Evolutionary conservation across 2,113 vertebrate species (phyloP).

Genomic region (Charadrius vociferus): DNA sequence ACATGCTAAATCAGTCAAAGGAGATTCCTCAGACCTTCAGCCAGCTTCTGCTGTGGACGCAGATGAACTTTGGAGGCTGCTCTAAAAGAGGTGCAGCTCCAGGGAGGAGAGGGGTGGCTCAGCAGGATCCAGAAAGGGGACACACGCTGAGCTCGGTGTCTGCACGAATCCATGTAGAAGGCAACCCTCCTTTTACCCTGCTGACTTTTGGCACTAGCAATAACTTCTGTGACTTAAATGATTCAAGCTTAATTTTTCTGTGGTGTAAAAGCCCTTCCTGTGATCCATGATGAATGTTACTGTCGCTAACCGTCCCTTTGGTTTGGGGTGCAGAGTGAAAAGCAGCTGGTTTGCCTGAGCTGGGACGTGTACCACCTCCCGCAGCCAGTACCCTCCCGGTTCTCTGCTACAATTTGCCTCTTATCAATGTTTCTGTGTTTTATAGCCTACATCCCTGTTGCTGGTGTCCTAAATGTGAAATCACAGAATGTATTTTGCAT

Average conservation of each 20-base stretch:
- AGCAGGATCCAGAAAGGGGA: neutral
- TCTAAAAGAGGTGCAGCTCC: neutral
- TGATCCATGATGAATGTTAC: too few relatives aligned
- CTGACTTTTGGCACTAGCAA: neutral
- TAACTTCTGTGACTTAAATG: neutral
- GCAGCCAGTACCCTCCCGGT: neutral
- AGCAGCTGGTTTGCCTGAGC: neutral
- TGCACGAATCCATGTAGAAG: neutral
- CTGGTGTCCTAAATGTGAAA: neutral
- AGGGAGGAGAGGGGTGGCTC: neutral
- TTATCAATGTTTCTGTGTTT: neutral
- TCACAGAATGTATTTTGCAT: neutral
- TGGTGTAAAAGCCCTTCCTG: neutral
- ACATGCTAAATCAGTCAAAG: neutral
- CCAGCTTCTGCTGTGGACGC: neutral
- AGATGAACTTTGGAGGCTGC: neutral
- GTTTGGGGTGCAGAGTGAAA: neutral
- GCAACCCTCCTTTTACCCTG: neutral
- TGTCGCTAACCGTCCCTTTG: neutral
- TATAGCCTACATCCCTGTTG: neutral
- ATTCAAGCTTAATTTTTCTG: neutral
- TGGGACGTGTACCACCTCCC: neutral
- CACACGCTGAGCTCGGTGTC: accelerated
- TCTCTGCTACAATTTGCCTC: neutral
- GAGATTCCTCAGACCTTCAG: neutral